phyloP scores from a whole-genome alignment of 2,113 vertebrate genomes.

The Amphiprion ocellaris region DNA sequence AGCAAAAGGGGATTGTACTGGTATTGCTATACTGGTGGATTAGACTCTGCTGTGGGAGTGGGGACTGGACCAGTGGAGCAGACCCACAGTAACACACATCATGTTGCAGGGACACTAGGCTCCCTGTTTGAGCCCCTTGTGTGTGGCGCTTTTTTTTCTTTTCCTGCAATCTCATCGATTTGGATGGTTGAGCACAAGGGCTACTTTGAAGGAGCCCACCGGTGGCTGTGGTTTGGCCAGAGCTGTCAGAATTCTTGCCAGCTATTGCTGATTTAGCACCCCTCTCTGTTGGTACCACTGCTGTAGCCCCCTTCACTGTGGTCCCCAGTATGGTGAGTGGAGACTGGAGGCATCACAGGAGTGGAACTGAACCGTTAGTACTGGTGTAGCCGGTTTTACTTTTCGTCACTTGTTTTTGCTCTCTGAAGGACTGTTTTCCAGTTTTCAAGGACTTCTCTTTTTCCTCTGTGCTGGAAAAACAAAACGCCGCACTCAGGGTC shows the following conservation, averaged over 20 bases:
- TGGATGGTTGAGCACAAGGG: slow-evolving; percentile 80
- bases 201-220: slow-evolving; percentile 79
- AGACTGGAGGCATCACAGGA: slow-evolving; percentile 60
- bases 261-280: slow-evolving; percentile 69
- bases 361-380: slow-evolving; percentile 62
- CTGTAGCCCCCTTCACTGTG: slow-evolving; percentile 39
- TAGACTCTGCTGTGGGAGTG: slow-evolving; percentile 56
- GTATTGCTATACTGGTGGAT: slow-evolving; percentile 60
- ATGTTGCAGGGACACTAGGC: slow-evolving; percentile 78
- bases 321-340: slow-evolving; percentile 68
- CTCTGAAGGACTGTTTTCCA: slow-evolving; percentile 36
- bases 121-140: slow-evolving; percentile 75
- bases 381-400: slow-evolving; percentile 33
- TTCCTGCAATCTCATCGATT: slow-evolving; percentile 68
- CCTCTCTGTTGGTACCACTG: slow-evolving; percentile 36
- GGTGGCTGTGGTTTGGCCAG: slow-evolving; percentile 76
- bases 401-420: slow-evolving; percentile 29
- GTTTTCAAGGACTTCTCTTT: slow-evolving; percentile 48
- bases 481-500: slow-evolving; percentile 21
- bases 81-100: slow-evolving; percentile 55
- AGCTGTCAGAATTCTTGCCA: slow-evolving; percentile 72
- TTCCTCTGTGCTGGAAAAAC: slow-evolving; percentile 18
- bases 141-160: slow-evolving; percentile 43
- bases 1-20: slow-evolving; percentile 50
- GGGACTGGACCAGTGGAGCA: slow-evolving; percentile 58